Base-by-base conservation (phyloP, 2,113 vertebrate species). In the Myiopsitta monachus region DNA sequence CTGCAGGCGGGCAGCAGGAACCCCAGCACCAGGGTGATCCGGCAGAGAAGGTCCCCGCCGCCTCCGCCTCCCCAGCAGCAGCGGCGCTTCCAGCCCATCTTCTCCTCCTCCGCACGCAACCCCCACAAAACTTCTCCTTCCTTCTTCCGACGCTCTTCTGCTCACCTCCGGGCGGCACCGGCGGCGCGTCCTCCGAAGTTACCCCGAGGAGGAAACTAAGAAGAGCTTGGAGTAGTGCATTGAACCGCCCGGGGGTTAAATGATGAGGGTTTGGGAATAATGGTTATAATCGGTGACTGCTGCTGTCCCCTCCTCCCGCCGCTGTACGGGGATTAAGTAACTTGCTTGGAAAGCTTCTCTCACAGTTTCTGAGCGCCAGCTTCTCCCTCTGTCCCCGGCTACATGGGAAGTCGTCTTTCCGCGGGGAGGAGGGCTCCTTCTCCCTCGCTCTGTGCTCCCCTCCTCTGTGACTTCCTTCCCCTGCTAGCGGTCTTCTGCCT, bases 21-120 rank as follows among this genome's bases (percentile, higher is more conserved):
- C 95, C 99, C 98, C 77, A 99, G 98, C 95, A 98, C 97, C 94
- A 99, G 98, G 94, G 97, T 98, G 95, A 99, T 97, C 96, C 98
- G 96, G 96, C 98, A 99, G 92, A 99, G 97, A 96, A 97, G 97
- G 98, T 98, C 98, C 98, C 94, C 97, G 90, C 97, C 98, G 97
- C 95, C 96, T 26, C 96, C 95, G 94, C 96, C 94, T 70, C 95
- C 90, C 88, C 94, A 81, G 96, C 94, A 94, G 88, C 96, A 73
- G 95, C 98, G 97, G 96, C 96, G 97, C 94, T 97, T 98, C 97
- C 97, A 98, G 97, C 98, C 98, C 99, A 99, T 99, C 94, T 83
- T 92, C 87, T 93, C 38, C 77, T 83, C 69, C 64, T 86, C 93
- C 46, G 61, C 74, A 57, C 68, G 27, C 73, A 90, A 62, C 39